Conservation (phyloP, 2,888 invertebrate species). For the Microlaimidae sp. region DNA sequence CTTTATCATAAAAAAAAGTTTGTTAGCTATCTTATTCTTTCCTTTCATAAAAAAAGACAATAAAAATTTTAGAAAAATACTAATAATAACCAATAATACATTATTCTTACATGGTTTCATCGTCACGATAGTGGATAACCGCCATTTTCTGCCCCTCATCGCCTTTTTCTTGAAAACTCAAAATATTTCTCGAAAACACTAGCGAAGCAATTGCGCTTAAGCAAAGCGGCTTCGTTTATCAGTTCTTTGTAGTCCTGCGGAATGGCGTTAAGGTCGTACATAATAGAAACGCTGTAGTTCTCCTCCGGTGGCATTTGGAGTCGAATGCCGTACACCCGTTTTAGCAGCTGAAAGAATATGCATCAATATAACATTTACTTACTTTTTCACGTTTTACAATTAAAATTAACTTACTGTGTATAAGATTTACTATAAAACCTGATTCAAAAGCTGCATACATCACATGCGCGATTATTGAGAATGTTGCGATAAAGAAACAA, state of each 20-base stretch:
- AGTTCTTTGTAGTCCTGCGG: constrained; percentile 71
- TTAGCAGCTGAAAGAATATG: constrained; percentile 52
- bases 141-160: constrained; percentile 77
- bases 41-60: no score
- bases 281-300: constrained; percentile 81
- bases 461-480: no score
- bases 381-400: no score
- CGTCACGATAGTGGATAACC: constrained; percentile 92
- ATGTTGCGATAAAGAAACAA: no score
- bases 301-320: constrained; percentile 65
- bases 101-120: constrained; percentile 94
- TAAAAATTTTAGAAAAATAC: no score
- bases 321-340: constrained; percentile 66
- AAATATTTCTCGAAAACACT: constrained; percentile 99
- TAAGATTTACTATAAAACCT: no score
- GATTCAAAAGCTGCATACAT: no score
- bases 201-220: constrained; percentile 96
- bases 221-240: constrained; percentile 74
- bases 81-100: no score
- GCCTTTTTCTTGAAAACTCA: constrained; percentile 83
- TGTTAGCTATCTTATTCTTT: no score
- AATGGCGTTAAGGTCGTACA: constrained; percentile 77
- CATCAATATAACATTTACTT: no score
- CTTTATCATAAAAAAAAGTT: no score
- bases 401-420: no score